Evolutionary conservation across 2,888 invertebrate species (phyloP).

Genomic region (Drosophila infuscata): DNA sequence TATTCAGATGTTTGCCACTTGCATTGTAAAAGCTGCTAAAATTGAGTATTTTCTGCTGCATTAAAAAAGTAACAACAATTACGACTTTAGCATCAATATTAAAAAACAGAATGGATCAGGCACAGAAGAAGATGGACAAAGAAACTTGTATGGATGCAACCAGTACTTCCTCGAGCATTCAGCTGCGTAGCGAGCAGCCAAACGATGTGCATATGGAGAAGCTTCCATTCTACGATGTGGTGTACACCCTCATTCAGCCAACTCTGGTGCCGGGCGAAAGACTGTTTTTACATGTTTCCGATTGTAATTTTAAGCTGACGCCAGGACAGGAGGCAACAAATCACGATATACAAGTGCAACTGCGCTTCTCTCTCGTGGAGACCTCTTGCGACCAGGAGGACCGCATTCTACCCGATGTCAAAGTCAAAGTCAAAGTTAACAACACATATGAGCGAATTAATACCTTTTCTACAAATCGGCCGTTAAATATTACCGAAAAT

Average conservation of each 20-base stretch:
- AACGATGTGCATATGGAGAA: conserved; percentile 94
- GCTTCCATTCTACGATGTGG: conserved; percentile 96
- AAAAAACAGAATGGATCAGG: no score
- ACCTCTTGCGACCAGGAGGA: conserved; percentile 97
- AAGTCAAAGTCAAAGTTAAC: conserved; percentile 92
- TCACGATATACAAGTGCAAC: conserved; percentile 93
- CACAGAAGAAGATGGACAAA: no score
- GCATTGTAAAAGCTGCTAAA: conserved; percentile 22
- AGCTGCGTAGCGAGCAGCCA: no score
- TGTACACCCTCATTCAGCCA: conserved; percentile 95
- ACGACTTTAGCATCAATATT: no score
- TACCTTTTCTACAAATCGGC: conserved; percentile 80
- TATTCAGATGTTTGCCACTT: conserved; percentile 26
- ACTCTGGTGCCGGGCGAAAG: conserved; percentile 88
- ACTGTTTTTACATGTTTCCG: no score
- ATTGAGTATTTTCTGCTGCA: conserved; percentile 43
- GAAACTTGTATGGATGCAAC: no score
- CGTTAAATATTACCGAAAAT: conserved; percentile 96
- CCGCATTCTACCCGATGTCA: conserved; percentile 96
- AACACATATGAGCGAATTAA: conserved; percentile 94
- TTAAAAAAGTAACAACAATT: conserved; percentile 28
- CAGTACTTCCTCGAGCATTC: no score
- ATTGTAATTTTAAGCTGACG: conserved; percentile 94
- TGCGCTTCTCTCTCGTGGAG: conserved; percentile 96
- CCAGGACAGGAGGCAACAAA: conserved; percentile 96